These are phyloP conservation scores for Ctenosaura bakeri DNA, from an alignment of 2,797 vertebrate genomes.

Conservation along the genomic window DNA sequence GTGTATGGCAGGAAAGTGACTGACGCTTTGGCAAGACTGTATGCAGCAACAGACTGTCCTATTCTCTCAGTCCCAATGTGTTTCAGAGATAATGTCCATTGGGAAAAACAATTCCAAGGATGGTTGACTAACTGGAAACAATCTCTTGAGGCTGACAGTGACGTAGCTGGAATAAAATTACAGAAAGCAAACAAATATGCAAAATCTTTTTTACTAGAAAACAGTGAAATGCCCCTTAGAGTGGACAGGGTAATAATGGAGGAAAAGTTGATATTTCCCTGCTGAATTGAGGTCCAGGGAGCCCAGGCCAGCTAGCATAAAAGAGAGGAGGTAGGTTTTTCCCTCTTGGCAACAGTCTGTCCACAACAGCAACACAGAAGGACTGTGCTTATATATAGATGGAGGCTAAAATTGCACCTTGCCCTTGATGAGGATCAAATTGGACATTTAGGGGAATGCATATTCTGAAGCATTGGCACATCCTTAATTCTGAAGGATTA, in stretches of 20 bases:
- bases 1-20: conserved; percentile 4
- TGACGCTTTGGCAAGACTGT: conserved; percentile 1
- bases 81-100: conserved; percentile 54
- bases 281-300: neutral
- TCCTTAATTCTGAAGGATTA: too few species aligned
- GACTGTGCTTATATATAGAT: neutral
- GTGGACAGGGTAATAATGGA: too few species aligned
- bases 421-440: too few species aligned
- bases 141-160: conserved; percentile 46
- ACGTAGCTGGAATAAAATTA: conserved; percentile 51
- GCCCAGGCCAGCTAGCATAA: neutral
- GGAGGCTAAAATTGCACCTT: neutral
- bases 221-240: neutral
- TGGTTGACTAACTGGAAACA: conserved; percentile 61
- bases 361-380: neutral
- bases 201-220: conserved; percentile 32
- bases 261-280: neutral
- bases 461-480: too few species aligned
- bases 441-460: too few species aligned
- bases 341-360: neutral
- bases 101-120: conserved; percentile 60
- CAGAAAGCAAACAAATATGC: conserved; percentile 45
- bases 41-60: conserved; percentile 30
- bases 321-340: neutral
- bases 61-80: conserved; percentile 45